phyloP scores from a whole-genome alignment of 2,113 vertebrate genomes.

The Pycnonotus jocosus region DNA sequence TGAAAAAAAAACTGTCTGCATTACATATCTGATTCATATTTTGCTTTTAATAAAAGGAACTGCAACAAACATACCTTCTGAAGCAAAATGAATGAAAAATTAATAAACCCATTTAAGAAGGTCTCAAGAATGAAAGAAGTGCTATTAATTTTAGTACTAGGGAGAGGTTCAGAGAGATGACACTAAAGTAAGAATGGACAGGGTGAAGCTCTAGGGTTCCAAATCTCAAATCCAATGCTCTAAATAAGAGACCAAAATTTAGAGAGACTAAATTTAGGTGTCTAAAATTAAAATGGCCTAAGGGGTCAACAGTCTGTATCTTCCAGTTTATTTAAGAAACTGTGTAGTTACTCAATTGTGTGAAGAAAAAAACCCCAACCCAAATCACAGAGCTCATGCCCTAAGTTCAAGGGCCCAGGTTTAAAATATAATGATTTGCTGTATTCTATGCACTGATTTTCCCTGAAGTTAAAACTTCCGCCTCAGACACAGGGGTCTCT shows the following conservation, averaged over 20 bases:
- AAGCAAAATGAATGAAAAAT: neutral
- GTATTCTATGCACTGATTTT: neutral
- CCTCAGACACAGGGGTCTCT: neutral
- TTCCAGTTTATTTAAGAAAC: neutral
- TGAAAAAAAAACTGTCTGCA: neutral
- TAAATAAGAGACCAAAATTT: neutral
- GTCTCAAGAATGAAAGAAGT: neutral
- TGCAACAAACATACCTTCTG: neutral
- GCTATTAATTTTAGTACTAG: neutral
- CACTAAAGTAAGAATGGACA: neutral
- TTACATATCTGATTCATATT: neutral
- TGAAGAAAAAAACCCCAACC: neutral
- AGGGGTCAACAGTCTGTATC: neutral
- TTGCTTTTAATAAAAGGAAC: neutral
- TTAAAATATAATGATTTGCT: neutral
- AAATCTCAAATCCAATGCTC: neutral
- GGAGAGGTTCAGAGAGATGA: neutral
- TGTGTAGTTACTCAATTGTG: neutral
- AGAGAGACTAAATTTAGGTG: constrained; percentile 7
- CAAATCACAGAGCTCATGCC: neutral
- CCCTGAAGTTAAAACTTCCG: neutral
- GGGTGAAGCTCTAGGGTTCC: neutral
- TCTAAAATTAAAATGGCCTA: constrained; percentile 35
- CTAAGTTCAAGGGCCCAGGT: neutral
- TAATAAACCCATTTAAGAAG: neutral